A percentile compares a stretch with the other conserved stretches of the same genome.
Evolutionary conservation across 2,797 vertebrate genomes (phyloP).

Genomic region (Paramormyrops hopkinsi): DNA sequence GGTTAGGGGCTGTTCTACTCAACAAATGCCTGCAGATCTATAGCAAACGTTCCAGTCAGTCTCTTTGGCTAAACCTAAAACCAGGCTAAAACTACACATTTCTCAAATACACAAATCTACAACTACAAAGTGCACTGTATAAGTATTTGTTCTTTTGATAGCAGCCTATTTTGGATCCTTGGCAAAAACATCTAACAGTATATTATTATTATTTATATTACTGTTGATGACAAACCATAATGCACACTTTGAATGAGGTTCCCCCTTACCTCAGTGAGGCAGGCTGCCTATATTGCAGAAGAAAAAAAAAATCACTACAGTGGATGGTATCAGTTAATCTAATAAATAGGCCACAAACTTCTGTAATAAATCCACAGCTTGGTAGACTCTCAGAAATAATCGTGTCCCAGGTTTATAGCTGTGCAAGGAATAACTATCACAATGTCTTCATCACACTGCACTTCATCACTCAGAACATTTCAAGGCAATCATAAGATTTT

Average conservation of each 20-base stretch:
- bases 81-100: background rate
- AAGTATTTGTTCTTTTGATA: background rate
- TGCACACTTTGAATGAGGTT: background rate
- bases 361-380: constrained; percentile 18
- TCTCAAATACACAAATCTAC: background rate
- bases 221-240: constrained; percentile 10
- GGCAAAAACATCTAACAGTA: constrained; percentile 15
- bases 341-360: constrained; percentile 19
- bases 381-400: constrained; percentile 5
- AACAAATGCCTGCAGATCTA: background rate
- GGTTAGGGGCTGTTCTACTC: background rate
- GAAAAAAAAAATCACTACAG: background rate
- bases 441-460: background rate
- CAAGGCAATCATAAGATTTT: background rate
- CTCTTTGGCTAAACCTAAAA: constrained; percentile 22
- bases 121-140: background rate
- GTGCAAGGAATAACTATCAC: background rate
- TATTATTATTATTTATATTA: constrained; percentile 11
- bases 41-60: background rate
- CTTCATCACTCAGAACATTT: background rate
- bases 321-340: background rate
- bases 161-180: constrained; percentile 9
- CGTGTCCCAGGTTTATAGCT: background rate
- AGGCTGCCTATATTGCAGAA: constrained; percentile 1
- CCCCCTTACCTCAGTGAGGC: background rate